These are phyloP conservation scores for Peucedramus taeniatus DNA, from an alignment of 2,113 vertebrate species.

Conservation along the genomic window DNA sequence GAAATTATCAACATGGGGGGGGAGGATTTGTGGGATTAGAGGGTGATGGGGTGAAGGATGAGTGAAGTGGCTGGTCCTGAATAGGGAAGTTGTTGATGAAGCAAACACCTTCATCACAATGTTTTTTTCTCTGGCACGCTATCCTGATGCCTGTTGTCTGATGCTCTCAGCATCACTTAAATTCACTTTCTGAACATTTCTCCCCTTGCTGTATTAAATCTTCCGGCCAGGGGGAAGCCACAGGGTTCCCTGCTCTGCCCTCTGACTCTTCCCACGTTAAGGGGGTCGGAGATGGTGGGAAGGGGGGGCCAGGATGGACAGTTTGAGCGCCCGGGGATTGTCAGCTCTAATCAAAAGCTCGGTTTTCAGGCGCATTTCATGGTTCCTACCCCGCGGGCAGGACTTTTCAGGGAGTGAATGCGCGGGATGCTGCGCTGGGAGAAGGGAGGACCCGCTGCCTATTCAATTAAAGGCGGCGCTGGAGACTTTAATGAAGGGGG, in stretches of 20 bases:
- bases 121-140: fast-evolving
- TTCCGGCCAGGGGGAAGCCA: neutral
- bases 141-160: fast-evolving
- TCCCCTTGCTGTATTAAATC: neutral
- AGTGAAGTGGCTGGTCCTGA: neutral
- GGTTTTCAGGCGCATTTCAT: slow-evolving; percentile 58
- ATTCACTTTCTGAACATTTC: neutral
- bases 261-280: neutral
- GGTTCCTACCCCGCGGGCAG: slow-evolving; percentile 21
- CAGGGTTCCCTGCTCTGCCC: neutral
- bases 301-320: neutral
- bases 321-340: neutral
- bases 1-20: neutral
- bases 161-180: neutral
- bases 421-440: neutral
- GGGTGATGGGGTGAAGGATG: neutral
- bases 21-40: neutral
- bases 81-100: neutral
- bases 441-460: slow-evolving; percentile 10
- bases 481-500: neutral
- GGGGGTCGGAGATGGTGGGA: neutral
- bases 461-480: neutral
- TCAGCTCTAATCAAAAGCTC: slow-evolving; percentile 53
- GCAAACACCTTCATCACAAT: fast-evolving
- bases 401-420: slow-evolving; percentile 51